Evolutionary conservation across 2,113 vertebrate genomes (phyloP).

Genomic region (Crypturellus undulatus): DNA sequence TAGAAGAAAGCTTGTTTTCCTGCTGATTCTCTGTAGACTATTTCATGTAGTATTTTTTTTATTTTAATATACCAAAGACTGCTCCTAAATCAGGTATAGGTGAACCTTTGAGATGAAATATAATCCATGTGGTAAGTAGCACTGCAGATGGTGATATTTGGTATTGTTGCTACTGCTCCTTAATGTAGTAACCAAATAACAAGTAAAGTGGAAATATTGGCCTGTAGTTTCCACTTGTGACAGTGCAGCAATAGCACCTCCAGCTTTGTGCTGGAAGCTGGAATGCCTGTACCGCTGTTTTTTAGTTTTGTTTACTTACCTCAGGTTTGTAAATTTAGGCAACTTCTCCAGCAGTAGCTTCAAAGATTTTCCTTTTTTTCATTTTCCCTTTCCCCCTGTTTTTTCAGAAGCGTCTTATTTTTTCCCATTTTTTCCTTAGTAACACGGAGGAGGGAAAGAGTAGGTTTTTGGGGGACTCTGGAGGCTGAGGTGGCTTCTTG

Average conservation of each 20-base stretch:
- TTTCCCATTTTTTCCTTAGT: background rate
- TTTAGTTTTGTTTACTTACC: background rate
- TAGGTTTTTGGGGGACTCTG: background rate
- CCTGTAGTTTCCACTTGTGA: background rate
- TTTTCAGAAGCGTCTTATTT: background rate
- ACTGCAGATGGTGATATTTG: background rate
- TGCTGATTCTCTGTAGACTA: background rate
- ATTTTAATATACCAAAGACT: background rate
- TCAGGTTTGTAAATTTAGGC: background rate
- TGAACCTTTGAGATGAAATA: background rate
- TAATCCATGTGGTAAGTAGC: background rate
- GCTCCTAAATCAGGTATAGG: background rate
- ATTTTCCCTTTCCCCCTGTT: background rate
- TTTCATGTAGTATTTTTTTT: background rate
- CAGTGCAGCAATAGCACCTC: rapidly evolving
- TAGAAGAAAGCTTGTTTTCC: background rate
- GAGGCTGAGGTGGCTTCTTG: background rate
- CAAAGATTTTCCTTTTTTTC: background rate
- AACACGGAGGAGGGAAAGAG: background rate
- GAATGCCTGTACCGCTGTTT: background rate
- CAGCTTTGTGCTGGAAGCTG: background rate
- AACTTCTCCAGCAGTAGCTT: background rate
- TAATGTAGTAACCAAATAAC: background rate
- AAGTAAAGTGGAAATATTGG: background rate
- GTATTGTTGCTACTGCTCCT: background rate